Evolutionary conservation across 2,888 invertebrate species (phyloP), one percentile per base, ranked within the genome.

Genomic region (Dicyrtomina minuta): DNA sequence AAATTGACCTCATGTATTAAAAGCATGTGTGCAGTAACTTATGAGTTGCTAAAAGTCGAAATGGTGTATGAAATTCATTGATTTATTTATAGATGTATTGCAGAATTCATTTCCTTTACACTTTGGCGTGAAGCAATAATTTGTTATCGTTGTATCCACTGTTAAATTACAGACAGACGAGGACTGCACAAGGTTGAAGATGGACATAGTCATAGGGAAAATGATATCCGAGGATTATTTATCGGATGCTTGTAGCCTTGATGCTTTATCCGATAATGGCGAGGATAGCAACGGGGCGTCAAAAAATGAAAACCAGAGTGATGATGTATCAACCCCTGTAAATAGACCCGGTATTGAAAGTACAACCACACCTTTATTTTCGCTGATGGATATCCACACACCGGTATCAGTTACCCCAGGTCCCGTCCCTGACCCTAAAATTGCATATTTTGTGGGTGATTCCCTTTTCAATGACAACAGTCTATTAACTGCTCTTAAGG

Each of bases 401-500:
- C 61, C 73, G 1, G 64, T 66, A 10, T 55, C 68, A 17, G 65
- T 55, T 0, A 27, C 51, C 1, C 68, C 65, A 20, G 56, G 49
- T 0, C 33, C 44, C 15, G 70, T 69, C 12, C 58, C 70, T 6
- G 46, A 64, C 26, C 67, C 72, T 13, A 72, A 68, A 59, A 68
- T 51, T 33, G 77, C 77, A 2, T 74, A 75, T 46, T 61, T 75
- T 6, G 66, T 71, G 12, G 74, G 73, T 10, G 43, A 60, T 0
- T 17, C 62, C 1, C 60, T 73, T 22, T 66, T 70, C 43, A 68
- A 68, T 8, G 70, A 74, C 68, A 13, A 24, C 10, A 62, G 46
- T 2, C 69, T 77, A 22, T 66, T 72, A 43, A 43, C 41, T 59
- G 75, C 74, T 56, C 59, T 77, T 0, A 70, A 74, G 68, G 77